These are phyloP conservation scores for Fukomys damarensis DNA, from an alignment of 2,113 vertebrate species.

Conservation along the genomic window DNA sequence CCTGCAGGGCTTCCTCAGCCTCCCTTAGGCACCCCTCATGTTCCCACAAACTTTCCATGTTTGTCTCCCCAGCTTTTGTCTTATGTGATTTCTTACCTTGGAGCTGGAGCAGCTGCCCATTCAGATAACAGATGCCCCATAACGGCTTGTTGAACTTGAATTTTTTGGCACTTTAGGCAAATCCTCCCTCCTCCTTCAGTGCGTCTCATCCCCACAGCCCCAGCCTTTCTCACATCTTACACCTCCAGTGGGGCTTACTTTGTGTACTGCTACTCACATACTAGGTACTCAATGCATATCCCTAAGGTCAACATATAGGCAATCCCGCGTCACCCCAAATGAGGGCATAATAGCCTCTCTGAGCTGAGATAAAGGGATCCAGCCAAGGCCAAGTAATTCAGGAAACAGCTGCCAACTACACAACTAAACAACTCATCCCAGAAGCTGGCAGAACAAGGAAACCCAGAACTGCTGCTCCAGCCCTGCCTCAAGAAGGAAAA, in stretches of 20 bases:
- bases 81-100: neutral
- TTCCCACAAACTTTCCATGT: neutral
- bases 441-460: neutral
- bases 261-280: neutral
- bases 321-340: neutral
- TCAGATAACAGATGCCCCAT: neutral
- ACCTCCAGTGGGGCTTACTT: neutral
- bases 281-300: neutral
- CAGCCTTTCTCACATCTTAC: neutral
- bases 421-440: conserved; percentile 23
- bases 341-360: conserved; percentile 1
- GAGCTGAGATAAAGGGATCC: conserved; percentile 37
- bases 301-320: neutral
- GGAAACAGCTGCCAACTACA: conserved; percentile 52
- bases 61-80: neutral
- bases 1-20: neutral
- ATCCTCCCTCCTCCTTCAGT: neutral
- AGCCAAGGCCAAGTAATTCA: conserved; percentile 37
- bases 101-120: neutral
- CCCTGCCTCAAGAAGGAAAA: neutral
- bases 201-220: neutral
- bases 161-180: neutral
- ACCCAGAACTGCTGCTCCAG: neutral
- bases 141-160: neutral
- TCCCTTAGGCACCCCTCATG: neutral